Conservation (phyloP, 2,113 vertebrate genomes). For the Syngnathus typhle region DNA sequence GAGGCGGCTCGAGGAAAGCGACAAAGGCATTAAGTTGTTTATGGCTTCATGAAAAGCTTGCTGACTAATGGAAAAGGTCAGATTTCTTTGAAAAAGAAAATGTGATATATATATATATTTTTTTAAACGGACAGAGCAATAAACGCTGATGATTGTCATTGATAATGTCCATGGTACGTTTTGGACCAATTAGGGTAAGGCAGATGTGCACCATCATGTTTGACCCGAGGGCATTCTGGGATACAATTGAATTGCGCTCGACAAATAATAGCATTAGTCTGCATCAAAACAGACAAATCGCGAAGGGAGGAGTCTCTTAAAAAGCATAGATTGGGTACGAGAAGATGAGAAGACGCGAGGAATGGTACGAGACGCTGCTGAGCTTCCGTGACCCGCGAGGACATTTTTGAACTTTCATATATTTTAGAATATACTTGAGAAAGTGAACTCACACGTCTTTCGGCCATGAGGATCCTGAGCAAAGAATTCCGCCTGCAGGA, state of each 20-base stretch:
- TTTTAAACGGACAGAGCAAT: constrained; percentile 38
- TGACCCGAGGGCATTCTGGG: constrained; percentile 73
- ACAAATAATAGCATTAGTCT: constrained; percentile 84
- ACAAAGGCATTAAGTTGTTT: constrained; percentile 40
- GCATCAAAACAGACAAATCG: constrained; percentile 52
- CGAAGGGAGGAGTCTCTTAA: constrained; percentile 58
- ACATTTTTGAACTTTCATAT: not conserved
- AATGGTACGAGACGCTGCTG: constrained; percentile 12
- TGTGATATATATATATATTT: not conserved
- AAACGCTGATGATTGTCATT: constrained; percentile 62
- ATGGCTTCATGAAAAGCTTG: constrained; percentile 3
- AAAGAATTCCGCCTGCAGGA: constrained; percentile 73
- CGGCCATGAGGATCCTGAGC: constrained; percentile 61
- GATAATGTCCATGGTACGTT: constrained; percentile 80
- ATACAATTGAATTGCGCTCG: constrained; percentile 82
- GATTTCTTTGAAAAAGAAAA: not conserved
- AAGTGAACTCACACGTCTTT: not conserved
- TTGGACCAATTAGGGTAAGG: constrained; percentile 76
- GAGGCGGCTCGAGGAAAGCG: constrained; percentile 27
- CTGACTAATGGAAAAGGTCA: constrained; percentile 1
- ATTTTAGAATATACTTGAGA: not conserved
- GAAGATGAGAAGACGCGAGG: constrained; percentile 17
- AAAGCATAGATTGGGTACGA: constrained; percentile 35
- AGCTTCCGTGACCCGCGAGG: not conserved
- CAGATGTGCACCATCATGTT: constrained; percentile 66